Conservation (phyloP, 2,797 vertebrate genomes). For the Lophotriccus pileatus region DNA sequence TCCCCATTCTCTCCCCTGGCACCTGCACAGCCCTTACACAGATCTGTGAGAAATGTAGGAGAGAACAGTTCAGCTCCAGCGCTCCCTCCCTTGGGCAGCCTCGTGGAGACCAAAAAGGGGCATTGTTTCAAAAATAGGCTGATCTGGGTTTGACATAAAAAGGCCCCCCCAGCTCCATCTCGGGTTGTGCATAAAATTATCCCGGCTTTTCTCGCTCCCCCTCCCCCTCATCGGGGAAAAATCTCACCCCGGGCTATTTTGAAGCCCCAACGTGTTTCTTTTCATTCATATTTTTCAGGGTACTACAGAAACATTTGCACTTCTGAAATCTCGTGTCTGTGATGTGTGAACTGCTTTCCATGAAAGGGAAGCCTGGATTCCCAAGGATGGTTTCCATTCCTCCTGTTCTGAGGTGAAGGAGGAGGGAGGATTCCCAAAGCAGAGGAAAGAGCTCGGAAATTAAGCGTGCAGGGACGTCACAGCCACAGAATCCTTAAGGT, state of each 20-base stretch:
- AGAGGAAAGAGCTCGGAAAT: neutral
- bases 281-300: slow-evolving; percentile 45
- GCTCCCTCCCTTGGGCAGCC: neutral
- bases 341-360: neutral
- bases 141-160: slow-evolving; percentile 10
- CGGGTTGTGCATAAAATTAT: neutral
- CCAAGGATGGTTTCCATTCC: neutral
- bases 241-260: slow-evolving; percentile 43
- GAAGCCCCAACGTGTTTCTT: neutral
- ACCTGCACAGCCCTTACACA: neutral
- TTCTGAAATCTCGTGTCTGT: neutral
- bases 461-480: neutral
- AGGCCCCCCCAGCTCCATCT: neutral
- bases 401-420: neutral
- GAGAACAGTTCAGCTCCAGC: neutral
- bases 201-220: rapidly evolving
- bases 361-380: neutral
- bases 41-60: neutral
- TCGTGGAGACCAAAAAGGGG: neutral
- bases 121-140: neutral
- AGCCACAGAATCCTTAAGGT: neutral
- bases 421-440: neutral
- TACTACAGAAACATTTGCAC: neutral
- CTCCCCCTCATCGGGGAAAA: neutral
- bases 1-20: neutral